Base-by-base conservation (phyloP, 2,888 invertebrate genomes). In the Neelides folsomi region DNA sequence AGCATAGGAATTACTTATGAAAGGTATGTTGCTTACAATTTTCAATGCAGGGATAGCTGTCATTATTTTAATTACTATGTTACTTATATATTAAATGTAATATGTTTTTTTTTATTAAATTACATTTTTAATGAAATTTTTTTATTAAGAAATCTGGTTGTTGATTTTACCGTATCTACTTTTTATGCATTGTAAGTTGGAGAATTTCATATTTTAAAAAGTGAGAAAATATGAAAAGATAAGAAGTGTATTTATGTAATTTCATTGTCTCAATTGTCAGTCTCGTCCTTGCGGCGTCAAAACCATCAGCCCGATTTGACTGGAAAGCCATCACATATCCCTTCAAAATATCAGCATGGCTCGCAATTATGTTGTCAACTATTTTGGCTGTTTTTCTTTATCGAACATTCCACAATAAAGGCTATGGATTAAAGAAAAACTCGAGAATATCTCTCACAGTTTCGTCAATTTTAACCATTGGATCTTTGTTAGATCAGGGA, bases 321-420 rank as follows among this genome's bases (percentile, higher is more conserved):
- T 62, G 60, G 62, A 39, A 57, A 52, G 59, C 63, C 2, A 57
- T 64, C 34, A 60, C 60, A 38, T 64, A 62, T 47, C 62, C 63
- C 1, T 62, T 64, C 19, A 48, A 54, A 49, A 6, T 38, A 9
- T 38, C 37, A 5, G 43, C 53, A 2, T 64, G 63, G 63, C 8
- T 58, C 1, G 59, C 52, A 0, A 55, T 64, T n/a, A 39, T 50
- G 15, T 37, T 19, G 5, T 52, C 56, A 5, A 59, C 53, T 0
- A 7, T 54, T 18, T 18, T 56, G 2, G 51, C 57, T 2, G 34
- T 59, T 19, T 38, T 55, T 8, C 15, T 52, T 12, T 58, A 54
- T 41, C 52, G 52, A 42, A 57, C 56, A 49, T 49, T 64, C 12
- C 56, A 60, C 18, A 64, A 60, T 27, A 10, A 3, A 9, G 9